Evolutionary conservation across 2,797 vertebrate genomes (phyloP).

Genomic region (Phylloscopus collybita): DNA sequence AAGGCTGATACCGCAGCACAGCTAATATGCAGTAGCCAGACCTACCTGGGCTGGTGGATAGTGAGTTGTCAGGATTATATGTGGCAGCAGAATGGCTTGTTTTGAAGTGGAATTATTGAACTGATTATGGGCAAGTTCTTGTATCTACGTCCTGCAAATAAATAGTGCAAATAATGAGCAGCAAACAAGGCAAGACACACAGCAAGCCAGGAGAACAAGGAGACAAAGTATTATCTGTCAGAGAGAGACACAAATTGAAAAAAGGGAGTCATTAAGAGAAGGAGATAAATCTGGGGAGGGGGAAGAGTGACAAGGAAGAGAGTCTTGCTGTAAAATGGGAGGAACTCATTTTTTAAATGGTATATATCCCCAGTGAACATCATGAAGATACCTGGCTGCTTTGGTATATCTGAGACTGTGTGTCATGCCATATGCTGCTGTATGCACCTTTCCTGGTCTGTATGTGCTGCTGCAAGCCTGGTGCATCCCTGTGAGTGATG

Average conservation of each 20-base stretch:
- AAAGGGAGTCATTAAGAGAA: constrained; percentile 56
- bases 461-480: neutral
- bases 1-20: neutral
- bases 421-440: neutral
- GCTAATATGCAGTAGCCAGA: constrained; percentile 38
- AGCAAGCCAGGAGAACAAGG: constrained; percentile 55
- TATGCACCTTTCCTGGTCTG: neutral
- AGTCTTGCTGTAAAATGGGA: constrained; percentile 21
- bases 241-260: constrained; percentile 52
- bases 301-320: constrained; percentile 42
- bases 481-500: constrained; percentile 16
- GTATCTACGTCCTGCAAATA: constrained; percentile 69
- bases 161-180: constrained; percentile 32
- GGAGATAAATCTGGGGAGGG: constrained; percentile 50
- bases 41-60: constrained; percentile 9
- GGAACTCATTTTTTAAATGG: constrained; percentile 13
- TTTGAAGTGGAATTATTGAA: constrained; percentile 75
- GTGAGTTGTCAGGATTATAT: constrained; percentile 65
- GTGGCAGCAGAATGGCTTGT: constrained; percentile 45
- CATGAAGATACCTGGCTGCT: neutral
- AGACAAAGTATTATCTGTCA: constrained; percentile 60
- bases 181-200: constrained; percentile 59
- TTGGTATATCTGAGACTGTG: neutral
- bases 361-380: neutral
- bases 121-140: constrained; percentile 66